Conservation (phyloP, 2,888 invertebrate genomes). For the Aspidiotus rigidus region DNA sequence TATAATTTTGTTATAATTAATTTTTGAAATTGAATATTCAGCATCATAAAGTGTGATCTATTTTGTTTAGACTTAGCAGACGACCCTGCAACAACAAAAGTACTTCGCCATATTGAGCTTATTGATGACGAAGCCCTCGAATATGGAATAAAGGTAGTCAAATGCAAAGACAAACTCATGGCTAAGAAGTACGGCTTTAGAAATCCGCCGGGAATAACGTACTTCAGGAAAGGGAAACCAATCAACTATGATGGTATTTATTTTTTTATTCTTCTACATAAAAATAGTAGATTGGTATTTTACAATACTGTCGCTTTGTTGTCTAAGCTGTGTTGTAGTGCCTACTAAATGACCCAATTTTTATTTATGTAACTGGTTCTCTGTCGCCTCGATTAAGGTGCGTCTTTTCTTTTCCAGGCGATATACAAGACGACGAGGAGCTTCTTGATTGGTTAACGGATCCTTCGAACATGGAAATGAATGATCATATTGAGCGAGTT, state of each 20-base stretch:
- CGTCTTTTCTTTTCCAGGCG: slow-evolving; percentile 46
- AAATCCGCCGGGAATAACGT: slow-evolving; percentile 81
- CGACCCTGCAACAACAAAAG: slow-evolving; percentile 66
- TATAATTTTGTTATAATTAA: slow-evolving; percentile 3
- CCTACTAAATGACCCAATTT: too few relatives aligned
- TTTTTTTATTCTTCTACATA: too few relatives aligned
- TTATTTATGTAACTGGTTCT: too few relatives aligned
- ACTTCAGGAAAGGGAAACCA: slow-evolving; percentile 76
- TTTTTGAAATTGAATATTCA: slow-evolving; percentile 1
- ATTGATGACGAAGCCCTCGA: slow-evolving; percentile 87
- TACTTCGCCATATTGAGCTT: slow-evolving; percentile 74
- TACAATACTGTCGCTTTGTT: too few relatives aligned
- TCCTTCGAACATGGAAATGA: slow-evolving; percentile 87
- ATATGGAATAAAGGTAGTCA: slow-evolving; percentile 82
- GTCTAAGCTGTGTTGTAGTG: too few relatives aligned
- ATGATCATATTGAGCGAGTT: slow-evolving; percentile 83
- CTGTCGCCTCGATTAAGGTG: too few relatives aligned
- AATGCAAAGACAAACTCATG: slow-evolving; percentile 79
- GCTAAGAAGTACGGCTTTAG: slow-evolving; percentile 87
- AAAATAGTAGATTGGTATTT: too few relatives aligned
- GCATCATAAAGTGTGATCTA: neutral
- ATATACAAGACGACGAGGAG: slow-evolving; percentile 81
- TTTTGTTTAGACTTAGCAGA: slow-evolving; percentile 61
- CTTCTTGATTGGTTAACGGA: slow-evolving; percentile 85
- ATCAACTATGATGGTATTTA: slow-evolving; percentile 71